Conservation (phyloP, 2,797 vertebrate genomes). For the Chaunax sp. region DNA sequence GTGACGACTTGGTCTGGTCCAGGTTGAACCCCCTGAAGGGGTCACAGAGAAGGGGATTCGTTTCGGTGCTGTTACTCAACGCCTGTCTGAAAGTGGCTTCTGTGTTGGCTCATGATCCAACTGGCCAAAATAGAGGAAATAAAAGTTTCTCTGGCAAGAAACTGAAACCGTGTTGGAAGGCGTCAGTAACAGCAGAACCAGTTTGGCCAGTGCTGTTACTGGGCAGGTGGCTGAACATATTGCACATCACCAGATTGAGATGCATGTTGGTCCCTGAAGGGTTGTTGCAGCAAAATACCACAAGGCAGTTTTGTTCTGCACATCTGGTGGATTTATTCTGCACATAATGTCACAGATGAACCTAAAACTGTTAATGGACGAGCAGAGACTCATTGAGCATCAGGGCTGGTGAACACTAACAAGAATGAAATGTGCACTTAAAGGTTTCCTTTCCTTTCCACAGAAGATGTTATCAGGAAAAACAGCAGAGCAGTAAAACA, state of each 20-base stretch:
- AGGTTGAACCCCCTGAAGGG: too few relatives aligned
- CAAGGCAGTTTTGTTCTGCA: conserved; percentile 49
- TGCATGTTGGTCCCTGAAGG: conserved; percentile 29
- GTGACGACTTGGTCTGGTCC: too few relatives aligned
- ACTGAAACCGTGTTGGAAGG: conserved; percentile 5
- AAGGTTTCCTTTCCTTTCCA: too few relatives aligned
- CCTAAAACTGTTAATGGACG: conserved; percentile 11
- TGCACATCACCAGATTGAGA: conserved; percentile 29
- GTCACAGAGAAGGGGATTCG: too few relatives aligned
- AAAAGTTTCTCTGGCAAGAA: conserved; percentile 5
- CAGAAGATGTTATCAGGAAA: background rate
- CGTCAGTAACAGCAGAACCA: background rate
- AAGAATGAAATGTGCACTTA: background rate
- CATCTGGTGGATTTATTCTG: conserved; percentile 49
- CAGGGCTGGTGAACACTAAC: background rate
- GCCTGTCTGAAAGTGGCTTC: too few relatives aligned
- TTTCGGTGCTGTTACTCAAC: too few relatives aligned
- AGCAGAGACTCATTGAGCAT: background rate
- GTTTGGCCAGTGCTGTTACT: background rate
- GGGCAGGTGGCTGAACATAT: conserved; percentile 48
- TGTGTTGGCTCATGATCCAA: too few relatives aligned
- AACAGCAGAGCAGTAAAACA: background rate
- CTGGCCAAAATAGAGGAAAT: background rate
- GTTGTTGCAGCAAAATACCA: conserved; percentile 44
- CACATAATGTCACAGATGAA: conserved; percentile 27